A percentile compares a stretch with the other conserved stretches of the same genome.
These are phyloP conservation scores for Tinea trinotella DNA, from an alignment of 2,888 invertebrate species.

Conservation along the genomic window DNA sequence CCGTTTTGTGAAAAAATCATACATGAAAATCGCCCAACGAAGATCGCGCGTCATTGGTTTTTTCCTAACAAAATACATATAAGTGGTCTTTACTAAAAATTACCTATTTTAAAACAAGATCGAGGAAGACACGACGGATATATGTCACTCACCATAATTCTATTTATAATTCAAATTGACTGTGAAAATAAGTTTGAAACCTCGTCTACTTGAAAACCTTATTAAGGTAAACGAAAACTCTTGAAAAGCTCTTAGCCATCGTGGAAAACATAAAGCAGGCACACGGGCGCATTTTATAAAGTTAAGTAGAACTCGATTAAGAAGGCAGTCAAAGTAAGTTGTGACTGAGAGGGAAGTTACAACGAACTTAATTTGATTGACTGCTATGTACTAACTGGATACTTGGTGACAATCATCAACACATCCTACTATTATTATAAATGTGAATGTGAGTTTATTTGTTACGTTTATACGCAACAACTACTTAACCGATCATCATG, in stretches of 20 bases:
- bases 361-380: constrained; percentile 27
- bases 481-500: too few relatives aligned
- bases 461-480: too few relatives aligned
- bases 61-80: too few relatives aligned
- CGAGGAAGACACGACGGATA: background rate
- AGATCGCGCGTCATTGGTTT: too few relatives aligned
- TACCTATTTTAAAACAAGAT: background rate
- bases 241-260: constrained; percentile 55
- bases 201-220: constrained; percentile 37
- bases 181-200: constrained; percentile 24
- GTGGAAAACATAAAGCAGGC: constrained; percentile 57
- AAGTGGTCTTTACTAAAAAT: too few relatives aligned
- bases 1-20: too few relatives aligned
- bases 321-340: constrained; percentile 51
- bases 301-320: constrained; percentile 60
- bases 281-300: constrained; percentile 59
- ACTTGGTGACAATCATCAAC: too few relatives aligned
- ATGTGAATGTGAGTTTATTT: too few relatives aligned
- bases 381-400: too few relatives aligned
- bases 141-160: constrained; percentile 9
- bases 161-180: constrained; percentile 16
- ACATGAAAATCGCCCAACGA: too few relatives aligned
- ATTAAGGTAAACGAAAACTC: constrained; percentile 49
- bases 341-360: constrained; percentile 39
- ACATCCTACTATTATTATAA: too few relatives aligned